A percentile compares a stretch with the other conserved stretches of the same genome.
Evolutionary conservation across 2,888 invertebrate genomes (phyloP).

Genomic region (Keiferia lycopersicella): DNA sequence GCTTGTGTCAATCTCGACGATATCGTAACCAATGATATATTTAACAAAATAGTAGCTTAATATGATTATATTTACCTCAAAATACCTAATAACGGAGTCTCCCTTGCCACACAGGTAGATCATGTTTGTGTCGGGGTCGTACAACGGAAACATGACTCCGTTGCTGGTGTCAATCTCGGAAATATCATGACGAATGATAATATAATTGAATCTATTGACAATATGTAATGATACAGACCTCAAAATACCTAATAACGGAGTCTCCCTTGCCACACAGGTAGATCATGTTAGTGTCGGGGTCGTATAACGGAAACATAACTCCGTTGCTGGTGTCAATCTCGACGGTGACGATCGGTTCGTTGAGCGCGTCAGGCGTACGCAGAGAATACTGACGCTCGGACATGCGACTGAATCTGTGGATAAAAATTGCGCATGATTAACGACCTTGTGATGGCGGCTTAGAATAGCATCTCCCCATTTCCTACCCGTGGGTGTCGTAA

Average conservation of each 20-base stretch:
- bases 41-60: no score
- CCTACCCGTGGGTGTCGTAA: no score
- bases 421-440: neutral
- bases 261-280: slow-evolving; percentile 99
- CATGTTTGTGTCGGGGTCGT: slow-evolving; percentile 97
- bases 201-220: slow-evolving; percentile 85
- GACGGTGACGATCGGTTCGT: slow-evolving; percentile 94
- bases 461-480: no score
- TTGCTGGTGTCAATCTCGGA: slow-evolving; percentile 97
- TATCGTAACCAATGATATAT: slow-evolving; percentile 49
- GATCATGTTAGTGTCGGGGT: slow-evolving; percentile 96
- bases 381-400: slow-evolving; percentile 98
- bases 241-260: slow-evolving; percentile 97
- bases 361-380: slow-evolving; percentile 92
- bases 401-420: slow-evolving; percentile 94
- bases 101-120: slow-evolving; percentile 98
- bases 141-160: slow-evolving; percentile 98
- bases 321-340: slow-evolving; percentile 97
- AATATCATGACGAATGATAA: neutral
- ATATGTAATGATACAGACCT: slow-evolving; percentile 58
- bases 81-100: slow-evolving; percentile 98
- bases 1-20: slow-evolving; percentile 95
- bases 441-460: no score
- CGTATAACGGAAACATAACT: slow-evolving; percentile 98
- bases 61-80: slow-evolving; percentile 78